Conservation (phyloP, 2,797 vertebrate genomes). For the Scleropages formosus region DNA sequence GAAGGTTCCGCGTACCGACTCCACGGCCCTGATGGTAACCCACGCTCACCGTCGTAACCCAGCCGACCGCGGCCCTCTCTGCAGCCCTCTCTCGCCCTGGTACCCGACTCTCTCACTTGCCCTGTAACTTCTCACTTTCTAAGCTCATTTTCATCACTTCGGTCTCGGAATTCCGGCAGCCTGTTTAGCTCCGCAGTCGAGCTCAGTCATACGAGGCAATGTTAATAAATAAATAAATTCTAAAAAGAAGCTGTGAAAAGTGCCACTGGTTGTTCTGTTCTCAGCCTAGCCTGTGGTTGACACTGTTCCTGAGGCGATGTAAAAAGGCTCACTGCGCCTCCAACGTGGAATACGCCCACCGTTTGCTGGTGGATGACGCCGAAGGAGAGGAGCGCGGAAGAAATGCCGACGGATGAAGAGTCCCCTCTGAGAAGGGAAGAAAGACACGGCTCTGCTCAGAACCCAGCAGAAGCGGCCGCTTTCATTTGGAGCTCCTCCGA, state of each 20-base stretch:
- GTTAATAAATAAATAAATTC: too few species aligned
- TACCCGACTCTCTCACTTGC: too few species aligned
- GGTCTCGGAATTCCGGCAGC: too few species aligned
- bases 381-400: not conserved
- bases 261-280: not conserved
- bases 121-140: too few species aligned
- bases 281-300: not conserved
- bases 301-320: not conserved
- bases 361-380: not conserved
- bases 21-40: too few species aligned
- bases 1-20: too few species aligned
- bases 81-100: not conserved
- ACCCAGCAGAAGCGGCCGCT: not conserved
- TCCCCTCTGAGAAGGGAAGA: not conserved
- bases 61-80: not conserved
- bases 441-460: not conserved
- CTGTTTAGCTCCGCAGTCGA: too few species aligned
- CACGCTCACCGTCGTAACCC: too few species aligned
- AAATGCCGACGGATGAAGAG: not conserved
- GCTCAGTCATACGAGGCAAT: too few species aligned
- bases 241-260: not conserved
- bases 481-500: not conserved
- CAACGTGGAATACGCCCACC: not conserved
- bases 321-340: conserved; percentile 8
- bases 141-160: too few species aligned